A percentile compares a stretch with the other conserved stretches of the same genome.
These are phyloP conservation scores for Heliconius cydno DNA, from an alignment of 2,888 invertebrate genomes.

Conservation along the genomic window DNA sequence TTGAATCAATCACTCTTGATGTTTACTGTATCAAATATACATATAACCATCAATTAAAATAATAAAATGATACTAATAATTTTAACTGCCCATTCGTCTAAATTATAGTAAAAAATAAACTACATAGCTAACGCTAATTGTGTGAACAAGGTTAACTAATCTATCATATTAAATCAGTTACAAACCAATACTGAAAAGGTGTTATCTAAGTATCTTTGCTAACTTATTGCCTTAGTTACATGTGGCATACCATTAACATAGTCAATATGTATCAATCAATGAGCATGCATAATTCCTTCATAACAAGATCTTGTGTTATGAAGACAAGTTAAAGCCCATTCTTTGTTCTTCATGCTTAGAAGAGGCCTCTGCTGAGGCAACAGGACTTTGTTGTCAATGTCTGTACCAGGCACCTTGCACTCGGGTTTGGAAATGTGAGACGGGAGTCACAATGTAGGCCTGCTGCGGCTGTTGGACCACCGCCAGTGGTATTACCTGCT, in stretches of 20 bases:
- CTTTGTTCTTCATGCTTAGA: slow-evolving; percentile 49
- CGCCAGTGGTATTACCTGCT: slow-evolving; percentile 86
- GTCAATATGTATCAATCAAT: slow-evolving; percentile 36
- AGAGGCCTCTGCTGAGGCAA: slow-evolving; percentile 49
- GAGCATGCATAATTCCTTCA: slow-evolving; percentile 56
- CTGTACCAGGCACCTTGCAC: slow-evolving; percentile 85
- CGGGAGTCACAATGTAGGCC: slow-evolving; percentile 86
- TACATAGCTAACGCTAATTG: slow-evolving; percentile 76
- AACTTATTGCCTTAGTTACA: slow-evolving; percentile 78
- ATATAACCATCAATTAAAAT: slow-evolving; percentile 30
- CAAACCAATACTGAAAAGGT: slow-evolving; percentile 80
- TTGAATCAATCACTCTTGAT: slow-evolving; percentile 9
- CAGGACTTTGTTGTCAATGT: slow-evolving; percentile 67
- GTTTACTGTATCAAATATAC: slow-evolving; percentile 38
- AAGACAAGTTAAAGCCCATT: slow-evolving; percentile 53
- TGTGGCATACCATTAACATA: slow-evolving; percentile 58
- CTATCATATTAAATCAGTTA: slow-evolving; percentile 73
- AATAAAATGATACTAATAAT: slow-evolving; percentile 27
- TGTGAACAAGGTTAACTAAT: slow-evolving; percentile 75
- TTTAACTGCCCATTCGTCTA: slow-evolving; percentile 47
- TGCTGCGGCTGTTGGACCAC: slow-evolving; percentile 86
- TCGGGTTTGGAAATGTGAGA: slow-evolving; percentile 85
- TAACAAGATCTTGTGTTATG: slow-evolving; percentile 61
- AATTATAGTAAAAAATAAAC: slow-evolving; percentile 60
- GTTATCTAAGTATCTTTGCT: slow-evolving; percentile 70